Conservation (phyloP, 2,113 vertebrate genomes). For the Mirza zaza region DNA sequence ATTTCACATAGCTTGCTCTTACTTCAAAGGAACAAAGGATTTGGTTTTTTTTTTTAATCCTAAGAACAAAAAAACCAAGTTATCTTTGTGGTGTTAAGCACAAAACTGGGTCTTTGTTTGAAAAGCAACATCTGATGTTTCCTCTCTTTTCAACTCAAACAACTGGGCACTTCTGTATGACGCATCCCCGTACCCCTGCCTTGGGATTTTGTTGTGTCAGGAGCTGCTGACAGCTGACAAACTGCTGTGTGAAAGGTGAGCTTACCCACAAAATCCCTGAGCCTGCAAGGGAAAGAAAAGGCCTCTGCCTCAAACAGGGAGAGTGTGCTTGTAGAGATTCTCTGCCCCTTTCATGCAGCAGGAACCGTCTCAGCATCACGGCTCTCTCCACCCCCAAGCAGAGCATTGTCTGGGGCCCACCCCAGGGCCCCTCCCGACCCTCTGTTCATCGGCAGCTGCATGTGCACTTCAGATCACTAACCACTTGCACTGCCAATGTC, state of each 20-base stretch:
- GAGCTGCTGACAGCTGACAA: slow-evolving; percentile 77
- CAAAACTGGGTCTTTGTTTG: slow-evolving; percentile 82
- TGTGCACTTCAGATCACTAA: background rate
- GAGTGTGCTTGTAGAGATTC: background rate
- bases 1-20: slow-evolving; percentile 76
- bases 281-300: background rate
- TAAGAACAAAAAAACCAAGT: slow-evolving; percentile 75
- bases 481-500: background rate
- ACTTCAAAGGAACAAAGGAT: slow-evolving; percentile 83
- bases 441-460: fast-evolving
- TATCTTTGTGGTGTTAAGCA: slow-evolving; percentile 80
- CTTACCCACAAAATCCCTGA: slow-evolving; percentile 17
- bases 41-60: slow-evolving; percentile 21
- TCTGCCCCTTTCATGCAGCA: background rate
- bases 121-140: slow-evolving; percentile 80
- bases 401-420: background rate
- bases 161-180: slow-evolving; percentile 57
- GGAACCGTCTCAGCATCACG: background rate
- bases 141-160: slow-evolving; percentile 71
- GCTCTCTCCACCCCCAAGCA: background rate
- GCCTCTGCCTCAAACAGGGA: background rate
- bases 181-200: background rate
- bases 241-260: slow-evolving; percentile 60
- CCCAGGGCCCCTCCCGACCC: background rate
- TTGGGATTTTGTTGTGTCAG: slow-evolving; percentile 71